Evolutionary conservation across 2,888 invertebrate genomes (phyloP).

Genomic region (Zootermopsis nevadensis): DNA sequence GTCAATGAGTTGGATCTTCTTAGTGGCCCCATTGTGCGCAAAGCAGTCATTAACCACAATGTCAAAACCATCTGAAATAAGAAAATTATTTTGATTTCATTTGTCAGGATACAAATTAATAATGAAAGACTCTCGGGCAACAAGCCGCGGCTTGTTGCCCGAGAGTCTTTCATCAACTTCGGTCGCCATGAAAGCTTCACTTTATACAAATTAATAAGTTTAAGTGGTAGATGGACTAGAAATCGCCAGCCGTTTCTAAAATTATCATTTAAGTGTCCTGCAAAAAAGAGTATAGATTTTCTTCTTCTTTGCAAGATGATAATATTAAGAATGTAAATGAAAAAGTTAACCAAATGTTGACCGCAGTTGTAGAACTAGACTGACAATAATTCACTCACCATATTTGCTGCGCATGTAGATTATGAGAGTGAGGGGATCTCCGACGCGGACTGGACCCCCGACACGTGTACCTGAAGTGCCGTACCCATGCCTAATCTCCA

Average conservation of each 20-base stretch:
- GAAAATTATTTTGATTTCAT: too few species aligned
- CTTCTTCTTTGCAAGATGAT: neutral
- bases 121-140: too few species aligned
- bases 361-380: neutral
- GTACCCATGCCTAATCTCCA: conserved; percentile 94
- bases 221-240: too few species aligned
- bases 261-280: too few species aligned
- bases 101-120: too few species aligned
- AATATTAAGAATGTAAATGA: conserved; percentile 14
- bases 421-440: conserved; percentile 90
- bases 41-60: conserved; percentile 95
- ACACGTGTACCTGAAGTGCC: conserved; percentile 87
- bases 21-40: conserved; percentile 93
- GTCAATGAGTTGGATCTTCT: conserved; percentile 91
- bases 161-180: too few species aligned
- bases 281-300: too few species aligned
- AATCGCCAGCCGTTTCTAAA: too few species aligned
- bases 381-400: conserved; percentile 68
- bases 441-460: conserved; percentile 89
- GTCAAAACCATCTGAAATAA: conserved; percentile 86
- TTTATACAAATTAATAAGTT: too few species aligned
- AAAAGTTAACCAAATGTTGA: neutral
- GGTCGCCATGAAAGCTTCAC: too few species aligned
- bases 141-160: too few species aligned
- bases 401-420: conserved; percentile 96